Evolutionary conservation across 2,113 vertebrate genomes (phyloP).

Genomic region (Heptranchias perlo): DNA sequence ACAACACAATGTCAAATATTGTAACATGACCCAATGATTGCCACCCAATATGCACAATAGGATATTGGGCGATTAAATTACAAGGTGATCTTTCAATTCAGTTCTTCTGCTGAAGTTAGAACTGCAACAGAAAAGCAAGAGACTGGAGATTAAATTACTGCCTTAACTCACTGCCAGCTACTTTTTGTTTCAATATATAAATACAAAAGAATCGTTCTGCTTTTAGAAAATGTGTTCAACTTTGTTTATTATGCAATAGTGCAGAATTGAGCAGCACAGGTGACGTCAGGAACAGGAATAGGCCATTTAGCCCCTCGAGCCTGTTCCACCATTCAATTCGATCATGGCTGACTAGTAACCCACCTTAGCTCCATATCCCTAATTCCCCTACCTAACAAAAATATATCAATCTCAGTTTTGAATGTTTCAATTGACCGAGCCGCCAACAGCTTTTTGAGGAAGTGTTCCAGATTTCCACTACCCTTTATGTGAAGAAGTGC

Average conservation of each 20-base stretch:
- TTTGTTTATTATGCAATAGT: not conserved
- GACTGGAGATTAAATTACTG: not conserved
- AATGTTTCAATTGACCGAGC: too few species aligned
- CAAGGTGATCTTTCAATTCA: not conserved
- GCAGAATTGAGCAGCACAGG: not conserved
- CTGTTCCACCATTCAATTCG: too few species aligned
- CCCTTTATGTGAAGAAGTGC: too few species aligned
- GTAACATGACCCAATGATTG: not conserved
- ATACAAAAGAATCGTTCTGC: not conserved
- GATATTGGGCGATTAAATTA: not conserved
- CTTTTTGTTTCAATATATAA: not conserved
- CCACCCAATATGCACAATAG: not conserved
- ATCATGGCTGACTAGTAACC: too few species aligned
- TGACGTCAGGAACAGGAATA: too few species aligned
- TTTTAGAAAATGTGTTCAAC: not conserved
- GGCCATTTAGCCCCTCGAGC: too few species aligned
- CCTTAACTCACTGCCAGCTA: not conserved
- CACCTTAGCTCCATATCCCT: too few species aligned
- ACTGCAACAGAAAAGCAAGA: not conserved
- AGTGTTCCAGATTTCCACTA: too few species aligned
- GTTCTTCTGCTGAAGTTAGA: not conserved
- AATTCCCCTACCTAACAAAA: too few species aligned
- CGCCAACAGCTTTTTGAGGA: too few species aligned
- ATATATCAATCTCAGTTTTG: too few species aligned
- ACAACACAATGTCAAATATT: not conserved